Evolutionary conservation across 1,140 invertebrate species (phyloP).

Genomic region (Dendrolimus kikuchii): DNA sequence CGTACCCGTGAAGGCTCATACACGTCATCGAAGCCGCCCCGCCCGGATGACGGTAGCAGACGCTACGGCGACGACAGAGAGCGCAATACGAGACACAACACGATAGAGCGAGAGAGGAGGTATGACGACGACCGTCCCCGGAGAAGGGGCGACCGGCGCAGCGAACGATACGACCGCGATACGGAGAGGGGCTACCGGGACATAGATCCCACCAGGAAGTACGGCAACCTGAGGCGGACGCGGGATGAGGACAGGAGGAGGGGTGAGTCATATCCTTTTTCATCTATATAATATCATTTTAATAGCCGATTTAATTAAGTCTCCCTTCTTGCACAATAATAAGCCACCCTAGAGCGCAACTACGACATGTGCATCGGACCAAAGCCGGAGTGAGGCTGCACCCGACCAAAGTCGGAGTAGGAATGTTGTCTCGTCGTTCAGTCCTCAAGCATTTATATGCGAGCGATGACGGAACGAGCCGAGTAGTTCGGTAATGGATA

Average conservation of each 20-base stretch:
- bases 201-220: constrained; percentile 44
- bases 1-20: constrained; percentile 63
- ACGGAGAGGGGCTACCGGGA: constrained; percentile 40
- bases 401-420: no score
- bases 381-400: no score
- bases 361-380: no score
- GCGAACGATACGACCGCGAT: constrained; percentile 21
- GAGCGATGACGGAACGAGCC: no score
- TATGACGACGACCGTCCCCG: constrained; percentile 50
- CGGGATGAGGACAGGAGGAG: constrained; percentile 42
- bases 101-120: constrained; percentile 50
- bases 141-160: constrained; percentile 28
- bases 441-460: no score
- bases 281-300: not conserved
- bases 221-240: constrained; percentile 33
- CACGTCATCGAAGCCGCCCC: constrained; percentile 56
- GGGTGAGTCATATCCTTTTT: constrained; percentile 23
- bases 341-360: no score
- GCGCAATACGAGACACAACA: constrained; percentile 43
- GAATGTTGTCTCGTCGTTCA: no score
- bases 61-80: constrained; percentile 40
- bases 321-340: no score
- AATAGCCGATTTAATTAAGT: no score
- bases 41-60: constrained; percentile 62
- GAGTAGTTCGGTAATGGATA: no score